Conservation (phyloP, 2,797 vertebrate species). For the Lacerta agilis region DNA sequence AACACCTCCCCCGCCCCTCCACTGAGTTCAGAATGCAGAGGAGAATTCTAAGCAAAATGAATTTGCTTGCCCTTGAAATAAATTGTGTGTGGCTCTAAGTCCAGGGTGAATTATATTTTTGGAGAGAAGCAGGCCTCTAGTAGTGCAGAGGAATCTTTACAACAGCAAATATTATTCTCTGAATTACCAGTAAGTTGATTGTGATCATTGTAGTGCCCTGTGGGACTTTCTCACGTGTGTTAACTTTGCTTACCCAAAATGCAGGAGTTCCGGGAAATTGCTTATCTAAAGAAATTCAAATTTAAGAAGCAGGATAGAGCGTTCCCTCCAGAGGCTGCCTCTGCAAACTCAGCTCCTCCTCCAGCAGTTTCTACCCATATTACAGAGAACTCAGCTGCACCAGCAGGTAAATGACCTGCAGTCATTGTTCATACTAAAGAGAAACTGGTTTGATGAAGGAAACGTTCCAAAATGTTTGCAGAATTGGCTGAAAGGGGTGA, state of each 20-base stretch:
- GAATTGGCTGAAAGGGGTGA: no score
- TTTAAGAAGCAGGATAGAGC: conserved; percentile 90
- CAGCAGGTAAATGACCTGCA: conserved; percentile 78
- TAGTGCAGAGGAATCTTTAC: background rate
- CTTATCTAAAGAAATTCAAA: conserved; percentile 96
- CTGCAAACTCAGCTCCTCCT: conserved; percentile 63
- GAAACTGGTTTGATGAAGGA: background rate
- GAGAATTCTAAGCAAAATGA: background rate
- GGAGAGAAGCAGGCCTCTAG: background rate
- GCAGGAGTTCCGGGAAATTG: conserved; percentile 92
- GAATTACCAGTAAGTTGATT: background rate
- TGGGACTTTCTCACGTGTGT: background rate
- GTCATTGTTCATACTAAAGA: background rate
- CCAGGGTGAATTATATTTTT: background rate
- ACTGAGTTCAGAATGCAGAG: no score
- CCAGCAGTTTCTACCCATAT: conserved; percentile 70
- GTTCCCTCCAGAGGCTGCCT: conserved; percentile 82
- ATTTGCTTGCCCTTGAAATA: no score
- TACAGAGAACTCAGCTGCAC: conserved; percentile 70
- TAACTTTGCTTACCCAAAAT: conserved; percentile 25
- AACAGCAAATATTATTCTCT: background rate
- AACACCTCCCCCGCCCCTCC: background rate
- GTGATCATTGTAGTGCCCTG: background rate
- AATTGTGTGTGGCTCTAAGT: background rate
- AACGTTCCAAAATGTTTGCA: background rate